phyloP scores from a whole-genome alignment of 2,888 invertebrate genomes.

The Rhyacophila evoluta region DNA sequence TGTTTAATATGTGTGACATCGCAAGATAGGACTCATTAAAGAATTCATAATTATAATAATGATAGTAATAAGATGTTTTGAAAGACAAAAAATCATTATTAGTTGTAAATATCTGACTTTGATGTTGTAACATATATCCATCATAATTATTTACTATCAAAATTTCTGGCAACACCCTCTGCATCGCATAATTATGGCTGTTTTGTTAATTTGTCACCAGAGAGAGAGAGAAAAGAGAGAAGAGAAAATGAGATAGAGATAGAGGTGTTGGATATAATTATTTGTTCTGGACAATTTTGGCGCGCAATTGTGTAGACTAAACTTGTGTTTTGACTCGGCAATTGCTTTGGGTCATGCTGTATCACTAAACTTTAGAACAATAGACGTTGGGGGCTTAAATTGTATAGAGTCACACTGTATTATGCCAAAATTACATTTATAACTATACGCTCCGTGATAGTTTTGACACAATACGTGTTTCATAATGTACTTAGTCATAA shows the following conservation, averaged over 20 bases:
- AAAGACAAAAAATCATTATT: too few relatives aligned
- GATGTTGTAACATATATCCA: neutral
- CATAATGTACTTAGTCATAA: neutral
- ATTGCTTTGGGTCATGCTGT: conserved; percentile 24
- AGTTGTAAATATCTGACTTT: too few relatives aligned
- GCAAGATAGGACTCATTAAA: too few relatives aligned
- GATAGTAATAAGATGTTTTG: too few relatives aligned
- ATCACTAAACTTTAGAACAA: conserved; percentile 24
- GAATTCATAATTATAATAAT: too few relatives aligned
- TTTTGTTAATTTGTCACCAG: conserved; percentile 8
- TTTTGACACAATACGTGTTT: neutral
- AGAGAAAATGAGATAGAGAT: too few relatives aligned
- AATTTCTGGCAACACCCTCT: neutral
- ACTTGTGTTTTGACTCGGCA: conserved; percentile 22
- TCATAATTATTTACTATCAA: neutral
- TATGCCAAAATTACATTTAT: conserved; percentile 9
- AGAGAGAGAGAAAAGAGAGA: too few relatives aligned
- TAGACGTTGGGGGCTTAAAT: conserved; percentile 1
- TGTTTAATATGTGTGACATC: too few relatives aligned
- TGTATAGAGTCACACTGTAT: conserved; percentile 17
- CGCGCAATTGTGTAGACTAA: conserved; percentile 19
- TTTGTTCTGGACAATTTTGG: conserved; percentile 10
- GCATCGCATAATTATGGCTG: neutral
- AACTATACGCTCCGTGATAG: neutral
- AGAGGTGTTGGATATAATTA: neutral